Conservation (phyloP, 2,888 invertebrate species). For the Catocala fraxini region DNA sequence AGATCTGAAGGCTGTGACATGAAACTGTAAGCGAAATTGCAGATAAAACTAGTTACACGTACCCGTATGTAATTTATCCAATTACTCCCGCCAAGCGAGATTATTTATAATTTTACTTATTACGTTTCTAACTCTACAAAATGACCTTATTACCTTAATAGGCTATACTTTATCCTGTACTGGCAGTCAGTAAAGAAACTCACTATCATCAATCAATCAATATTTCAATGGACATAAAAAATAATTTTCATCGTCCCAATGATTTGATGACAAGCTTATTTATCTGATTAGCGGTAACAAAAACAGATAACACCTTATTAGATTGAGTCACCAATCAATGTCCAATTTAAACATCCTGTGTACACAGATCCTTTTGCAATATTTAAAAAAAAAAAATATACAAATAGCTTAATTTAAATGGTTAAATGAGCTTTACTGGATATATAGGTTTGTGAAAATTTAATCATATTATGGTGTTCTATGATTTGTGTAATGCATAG, state of each 20-base stretch:
- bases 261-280: conserved; percentile 21
- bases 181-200: background rate
- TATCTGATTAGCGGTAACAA: conserved; percentile 22
- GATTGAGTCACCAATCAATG: conserved; percentile 26
- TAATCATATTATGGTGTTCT: too few species aligned
- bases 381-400: too few species aligned
- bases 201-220: conserved; percentile 25
- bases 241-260: conserved; percentile 24
- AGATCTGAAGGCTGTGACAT: too few species aligned
- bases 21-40: background rate
- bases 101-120: conserved; percentile 4
- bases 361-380: background rate
- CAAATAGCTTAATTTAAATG: too few species aligned
- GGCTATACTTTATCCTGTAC: background rate
- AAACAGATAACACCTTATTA: conserved; percentile 13
- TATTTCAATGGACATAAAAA: conserved; percentile 31
- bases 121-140: conserved; percentile 1
- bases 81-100: conserved; percentile 5
- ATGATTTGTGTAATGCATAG: too few species aligned
- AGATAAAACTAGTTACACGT: conserved; percentile 3
- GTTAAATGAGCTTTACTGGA: too few species aligned
- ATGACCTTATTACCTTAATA: conserved; percentile 4
- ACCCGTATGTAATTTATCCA: conserved; percentile 7
- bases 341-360: conserved; percentile 2
- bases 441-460: too few species aligned